Base-by-base conservation (phyloP, 2,888 invertebrate genomes). In the Thumatha senex region DNA sequence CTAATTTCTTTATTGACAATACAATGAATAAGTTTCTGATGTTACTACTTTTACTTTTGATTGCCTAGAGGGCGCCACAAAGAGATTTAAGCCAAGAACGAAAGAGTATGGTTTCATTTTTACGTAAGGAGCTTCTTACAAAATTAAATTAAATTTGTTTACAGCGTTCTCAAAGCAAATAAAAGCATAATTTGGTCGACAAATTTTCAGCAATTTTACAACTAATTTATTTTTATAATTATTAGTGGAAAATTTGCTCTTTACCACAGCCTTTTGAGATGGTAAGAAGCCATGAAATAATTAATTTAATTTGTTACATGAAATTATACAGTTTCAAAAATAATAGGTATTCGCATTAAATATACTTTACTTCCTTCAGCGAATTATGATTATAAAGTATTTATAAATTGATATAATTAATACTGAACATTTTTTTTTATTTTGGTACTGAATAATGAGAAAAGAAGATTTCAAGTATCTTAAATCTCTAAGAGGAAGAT, bases 151-250 rank as follows among this genome's bases (percentile, higher is more conserved):
- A 44, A 44, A 40, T 15, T 35, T 38, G 15, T 14, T 44, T 7
- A 24, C 7, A 40, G 44, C 24, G 39, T 42, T 35, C 15, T 38
- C 30, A 44, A 57, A 58, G 49, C 53, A 66, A 63, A 58, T 44
- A 40, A 46, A 50, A 51, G 53, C 41, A 46, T 43, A 43, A 46
- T 46, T 41, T 45, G 36, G 13, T 49, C 15, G 1, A 40, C 40
- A 45, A 56, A 46, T 38, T 38, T 41, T 51, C 41, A 49, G 58
- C 53, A 45, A 48, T 58, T 48, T 46, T 40, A 51, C 56, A 48
- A 50, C 39, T 51, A 48, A 45, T 50, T 61, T 51, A 51, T 46
- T 53, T 54, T 55, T 24, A 14, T 47, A 47, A 56, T 44, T 29
- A 48, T 57, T 51, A 34, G 33, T 40, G 46, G 29, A 46, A 60